These are phyloP conservation scores for Merluccius polli DNA, from an alignment of 2,797 vertebrate species.

Conservation along the genomic window DNA sequence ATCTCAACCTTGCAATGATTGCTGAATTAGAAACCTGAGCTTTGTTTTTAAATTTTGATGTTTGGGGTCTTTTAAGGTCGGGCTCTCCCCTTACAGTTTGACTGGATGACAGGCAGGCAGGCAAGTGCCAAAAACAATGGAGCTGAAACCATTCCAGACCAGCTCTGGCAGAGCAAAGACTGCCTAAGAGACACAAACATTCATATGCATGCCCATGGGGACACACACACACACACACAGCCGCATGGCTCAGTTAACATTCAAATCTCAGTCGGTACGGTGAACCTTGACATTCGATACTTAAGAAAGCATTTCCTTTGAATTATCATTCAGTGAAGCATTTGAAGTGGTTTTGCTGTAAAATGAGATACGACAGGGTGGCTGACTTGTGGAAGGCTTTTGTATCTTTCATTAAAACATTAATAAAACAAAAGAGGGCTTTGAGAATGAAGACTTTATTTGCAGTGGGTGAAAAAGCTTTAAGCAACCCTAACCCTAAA, in stretches of 20 bases:
- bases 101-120: slow-evolving; percentile 13
- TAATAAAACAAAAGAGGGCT: neutral
- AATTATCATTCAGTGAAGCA: neutral
- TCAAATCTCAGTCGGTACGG: neutral
- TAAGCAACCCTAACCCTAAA: no score
- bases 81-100: slow-evolving; percentile 5
- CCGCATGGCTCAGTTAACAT: neutral
- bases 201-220: neutral
- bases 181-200: slow-evolving; percentile 4
- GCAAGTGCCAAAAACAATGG: slow-evolving; percentile 11
- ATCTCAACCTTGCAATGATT: neutral
- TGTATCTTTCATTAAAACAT: slow-evolving; percentile 1
- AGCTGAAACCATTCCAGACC: slow-evolving; percentile 23
- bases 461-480: neutral
- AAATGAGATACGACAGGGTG: neutral
- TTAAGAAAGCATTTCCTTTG: neutral
- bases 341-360: neutral
- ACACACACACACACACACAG: neutral
- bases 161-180: neutral
- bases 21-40: slow-evolving; percentile 1
- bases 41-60: neutral
- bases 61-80: slow-evolving; percentile 11
- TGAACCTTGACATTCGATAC: neutral
- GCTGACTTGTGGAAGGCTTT: neutral
- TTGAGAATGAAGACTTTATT: neutral